phyloP scores from a whole-genome alignment of 2,888 invertebrate genomes.

The Hedya salicella region DNA sequence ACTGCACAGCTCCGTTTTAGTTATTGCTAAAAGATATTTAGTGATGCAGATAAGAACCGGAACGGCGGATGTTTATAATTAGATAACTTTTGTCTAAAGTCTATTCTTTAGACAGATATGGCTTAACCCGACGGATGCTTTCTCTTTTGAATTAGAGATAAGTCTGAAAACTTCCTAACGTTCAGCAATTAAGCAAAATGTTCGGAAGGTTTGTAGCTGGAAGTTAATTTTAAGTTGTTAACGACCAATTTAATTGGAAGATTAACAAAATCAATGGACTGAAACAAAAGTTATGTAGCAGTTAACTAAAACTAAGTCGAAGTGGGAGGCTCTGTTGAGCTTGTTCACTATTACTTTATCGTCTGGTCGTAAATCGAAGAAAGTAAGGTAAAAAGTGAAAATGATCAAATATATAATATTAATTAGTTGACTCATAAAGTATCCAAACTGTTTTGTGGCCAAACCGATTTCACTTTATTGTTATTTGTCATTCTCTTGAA shows the following conservation, averaged over 20 bases:
- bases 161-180: constrained; percentile 30
- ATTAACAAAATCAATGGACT: constrained; percentile 32
- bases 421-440: too few species aligned
- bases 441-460: too few species aligned
- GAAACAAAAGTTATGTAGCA: constrained; percentile 21
- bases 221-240: constrained; percentile 34
- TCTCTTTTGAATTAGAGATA: constrained; percentile 25
- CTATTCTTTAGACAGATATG: background rate
- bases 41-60: background rate
- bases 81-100: background rate
- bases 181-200: constrained; percentile 26
- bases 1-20: too few species aligned
- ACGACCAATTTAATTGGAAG: constrained; percentile 31
- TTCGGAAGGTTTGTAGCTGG: constrained; percentile 13
- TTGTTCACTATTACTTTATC: background rate
- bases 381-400: too few species aligned
- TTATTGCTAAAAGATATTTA: background rate
- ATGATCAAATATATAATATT: too few species aligned
- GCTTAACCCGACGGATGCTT: background rate
- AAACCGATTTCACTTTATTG: too few species aligned
- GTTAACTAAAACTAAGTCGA: background rate
- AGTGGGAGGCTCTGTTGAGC: background rate
- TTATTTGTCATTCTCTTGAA: too few species aligned
- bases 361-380: background rate
- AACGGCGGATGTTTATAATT: background rate